Evolutionary conservation across 2,888 invertebrate genomes (phyloP), one percentile per base, ranked within the genome.

Genomic region (Pantelozetes paolii): DNA sequence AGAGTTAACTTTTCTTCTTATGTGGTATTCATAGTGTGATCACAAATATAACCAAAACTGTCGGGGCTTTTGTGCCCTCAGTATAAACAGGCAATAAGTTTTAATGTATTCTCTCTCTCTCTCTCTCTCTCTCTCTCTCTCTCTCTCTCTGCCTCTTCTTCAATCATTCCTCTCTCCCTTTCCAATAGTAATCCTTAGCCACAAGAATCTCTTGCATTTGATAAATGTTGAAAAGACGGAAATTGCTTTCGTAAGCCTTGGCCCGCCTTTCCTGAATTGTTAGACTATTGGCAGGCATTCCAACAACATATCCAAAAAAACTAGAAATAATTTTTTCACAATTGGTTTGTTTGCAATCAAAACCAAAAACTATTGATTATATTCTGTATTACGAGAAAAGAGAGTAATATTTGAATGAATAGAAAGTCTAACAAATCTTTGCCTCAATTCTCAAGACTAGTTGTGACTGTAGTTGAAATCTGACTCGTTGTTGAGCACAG

Each of bases 181-280:
- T 15, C 26, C 26, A 3, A 20, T 8, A 26, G 30, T 59, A 59
- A 59, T 59, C 59, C 59, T 26, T 28, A 59, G 59, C 54, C 54
- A 59, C 30, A 59, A 59, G 59, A 59, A 54, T 54, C 54, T 23
- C 9, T 20, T 54, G 23, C 54, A 23, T 59, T 13, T 30, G 59
- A 59, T 59, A 59, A 59, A 59, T 59, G 59, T 11, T 30, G 8
- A 5, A 15, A 59, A 59, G 59, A 59, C 59, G 59, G 59, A 59
- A 59, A 59, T 59, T 59, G 30, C 30, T 59, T 59, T 59, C 30
- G 59, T 59, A 13, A 30, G 28, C 3, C 30, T 59, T 30, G 30
- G 18, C 32, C 59, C 59, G 59, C 59, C 59, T 59, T 59, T 59
- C 59, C 59, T 59, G 28, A 59, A 59, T 30, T 15, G 59, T 59